Base-by-base conservation (phyloP, 2,797 vertebrate species). In the Molossus alvarezi region DNA sequence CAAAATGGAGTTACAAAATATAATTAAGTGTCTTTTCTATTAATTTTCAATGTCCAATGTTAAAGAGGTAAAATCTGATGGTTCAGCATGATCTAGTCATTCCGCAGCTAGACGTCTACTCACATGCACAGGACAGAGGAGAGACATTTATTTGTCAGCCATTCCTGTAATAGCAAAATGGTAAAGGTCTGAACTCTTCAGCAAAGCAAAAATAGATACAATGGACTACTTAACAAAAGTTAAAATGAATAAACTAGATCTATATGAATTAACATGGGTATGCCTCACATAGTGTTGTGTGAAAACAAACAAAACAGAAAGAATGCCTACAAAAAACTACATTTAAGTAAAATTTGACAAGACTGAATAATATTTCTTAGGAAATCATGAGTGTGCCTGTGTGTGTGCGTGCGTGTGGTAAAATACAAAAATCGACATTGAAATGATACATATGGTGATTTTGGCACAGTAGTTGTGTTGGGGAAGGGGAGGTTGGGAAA, bases 221-320 rank as follows among this genome's bases (percentile, higher is more conserved):
- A 8, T 48, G 41, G 9, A 4, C 45, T 48, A n/a, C 71, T 81
- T 79, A 65, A 57, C 2, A 51, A 9, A n/a, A 27, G 29, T 64
- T 41, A n/a, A 94, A 92, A 86, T 64, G 45, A 92, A 69, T 45
- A 23, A 71, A 51, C 33, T 76, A 85, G n/a, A 37, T 41, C 23
- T 80, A 27, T 17, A 17, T 76, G 20, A 53, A 76, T n/a, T 45
- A 53, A 45, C 41, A 88, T 72, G 58, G 27, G 18, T 51, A 37
- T 75, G 29, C 11, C 18, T 91, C 45, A 75, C 58, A 37, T 23
- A 60, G 23, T 45, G 62, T 55, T 90, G 9, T 41, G 58, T 73
- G 58, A 14, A n/a, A 37, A 55, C 67, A 41, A 53, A 45, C 53
- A 21, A 27, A 25, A 21, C 3, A 60, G 23, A 87, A 58, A 41